A percentile compares a stretch with the other conserved stretches of the same genome.
These are phyloP conservation scores for Desmodus rotundus DNA, from an alignment of 2,113 vertebrate species.

Conservation along the genomic window DNA sequence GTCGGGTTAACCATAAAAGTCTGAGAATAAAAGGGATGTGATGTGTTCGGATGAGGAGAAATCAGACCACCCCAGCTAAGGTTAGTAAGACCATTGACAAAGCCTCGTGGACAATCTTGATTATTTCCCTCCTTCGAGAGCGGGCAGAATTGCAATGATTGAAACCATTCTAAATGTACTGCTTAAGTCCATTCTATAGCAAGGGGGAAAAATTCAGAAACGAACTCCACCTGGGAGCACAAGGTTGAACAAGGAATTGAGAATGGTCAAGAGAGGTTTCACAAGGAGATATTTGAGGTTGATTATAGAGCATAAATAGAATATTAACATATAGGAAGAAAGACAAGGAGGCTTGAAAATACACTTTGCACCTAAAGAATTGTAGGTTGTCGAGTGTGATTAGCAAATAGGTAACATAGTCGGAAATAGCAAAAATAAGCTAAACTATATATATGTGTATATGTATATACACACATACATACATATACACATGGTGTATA, in stretches of 20 bases:
- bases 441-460: neutral
- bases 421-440: slow-evolving; percentile 5
- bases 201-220: neutral
- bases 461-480: neutral
- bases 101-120: neutral
- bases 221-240: neutral
- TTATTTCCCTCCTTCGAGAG: neutral
- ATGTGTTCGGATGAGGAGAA: neutral
- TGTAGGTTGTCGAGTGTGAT: neutral
- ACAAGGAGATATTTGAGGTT: neutral
- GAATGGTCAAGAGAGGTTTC: neutral
- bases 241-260: neutral
- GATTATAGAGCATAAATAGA: neutral
- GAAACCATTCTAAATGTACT: slow-evolving; percentile 9
- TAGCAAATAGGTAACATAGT: neutral
- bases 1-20: neutral
- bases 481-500: neutral
- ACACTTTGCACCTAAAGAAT: neutral
- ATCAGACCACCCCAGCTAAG: neutral
- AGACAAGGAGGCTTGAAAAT: neutral
- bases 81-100: neutral
- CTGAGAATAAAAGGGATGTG: neutral
- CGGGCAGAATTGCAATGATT: neutral
- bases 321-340: neutral
- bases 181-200: neutral